Percentiles rank a stretch among this genome's conserved stretches.
phyloP scores from a whole-genome alignment of 2,113 vertebrate genomes.

The Megaceryle torquata region DNA sequence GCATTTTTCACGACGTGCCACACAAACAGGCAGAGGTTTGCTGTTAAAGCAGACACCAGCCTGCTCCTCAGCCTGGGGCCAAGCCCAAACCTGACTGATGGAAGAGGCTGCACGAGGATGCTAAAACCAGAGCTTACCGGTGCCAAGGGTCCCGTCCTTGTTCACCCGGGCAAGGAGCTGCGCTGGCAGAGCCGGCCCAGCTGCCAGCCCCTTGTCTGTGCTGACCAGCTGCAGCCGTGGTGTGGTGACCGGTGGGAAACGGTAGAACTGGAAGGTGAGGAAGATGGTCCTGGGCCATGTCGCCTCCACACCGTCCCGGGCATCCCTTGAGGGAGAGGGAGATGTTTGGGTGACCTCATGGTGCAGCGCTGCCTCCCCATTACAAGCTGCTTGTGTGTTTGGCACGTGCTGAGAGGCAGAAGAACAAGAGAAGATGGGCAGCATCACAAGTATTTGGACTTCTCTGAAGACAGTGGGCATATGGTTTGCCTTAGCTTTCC shows the following conservation, averaged over 20 bases:
- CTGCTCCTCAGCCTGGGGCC: not conserved
- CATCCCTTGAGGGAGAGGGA: slow-evolving; percentile 67
- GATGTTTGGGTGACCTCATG: not conserved
- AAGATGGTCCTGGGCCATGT: slow-evolving; percentile 81
- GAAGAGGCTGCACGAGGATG: rapidly evolving
- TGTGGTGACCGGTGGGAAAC: slow-evolving; percentile 83
- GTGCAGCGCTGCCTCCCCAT: rapidly evolving
- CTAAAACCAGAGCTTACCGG: slow-evolving; percentile 68
- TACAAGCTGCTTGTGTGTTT: rapidly evolving
- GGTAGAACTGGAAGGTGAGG: slow-evolving; percentile 96
- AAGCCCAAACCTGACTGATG: not conserved
- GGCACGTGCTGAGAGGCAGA: not conserved
- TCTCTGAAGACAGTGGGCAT: slow-evolving; percentile 10
- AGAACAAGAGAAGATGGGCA: not conserved
- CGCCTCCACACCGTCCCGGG: not conserved
- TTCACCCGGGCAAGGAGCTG: slow-evolving; percentile 76
- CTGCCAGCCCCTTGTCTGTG: not conserved
- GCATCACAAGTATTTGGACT: slow-evolving; percentile 18
- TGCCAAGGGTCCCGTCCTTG: slow-evolving; percentile 69
- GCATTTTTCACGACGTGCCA: not conserved
- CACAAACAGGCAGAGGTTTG: not conserved
- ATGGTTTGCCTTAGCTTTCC: slow-evolving; percentile 34
- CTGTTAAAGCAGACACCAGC: not conserved
- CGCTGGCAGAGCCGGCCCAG: not conserved
- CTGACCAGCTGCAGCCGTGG: slow-evolving; percentile 81